Conservation (phyloP, 2,888 invertebrate genomes). For the Apocheima hispidaria region DNA sequence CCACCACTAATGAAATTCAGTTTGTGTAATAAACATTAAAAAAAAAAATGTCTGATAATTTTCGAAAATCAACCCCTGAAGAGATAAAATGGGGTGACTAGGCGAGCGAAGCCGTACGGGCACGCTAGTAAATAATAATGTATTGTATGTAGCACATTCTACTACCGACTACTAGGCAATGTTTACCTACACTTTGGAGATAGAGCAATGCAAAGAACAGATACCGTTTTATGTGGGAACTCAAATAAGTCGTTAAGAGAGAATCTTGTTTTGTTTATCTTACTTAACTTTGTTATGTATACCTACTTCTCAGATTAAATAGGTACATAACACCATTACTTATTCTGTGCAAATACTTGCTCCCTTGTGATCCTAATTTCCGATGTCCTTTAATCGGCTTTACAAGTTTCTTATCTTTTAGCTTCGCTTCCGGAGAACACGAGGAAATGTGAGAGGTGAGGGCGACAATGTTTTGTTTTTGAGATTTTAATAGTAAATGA, state of each 20-base stretch:
- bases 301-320: constrained; percentile 6
- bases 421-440: background rate
- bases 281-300: constrained; percentile 8
- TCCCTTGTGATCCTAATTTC: background rate
- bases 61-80: too few relatives aligned
- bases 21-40: too few relatives aligned
- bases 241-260: constrained; percentile 29
- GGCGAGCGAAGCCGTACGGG: too few relatives aligned
- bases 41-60: too few relatives aligned
- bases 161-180: constrained; percentile 1
- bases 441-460: background rate
- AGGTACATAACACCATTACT: too few relatives aligned
- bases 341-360: background rate
- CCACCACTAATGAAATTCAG: too few relatives aligned
- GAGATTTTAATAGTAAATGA: background rate
- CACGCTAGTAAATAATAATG: too few relatives aligned
- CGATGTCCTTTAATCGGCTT: constrained; percentile 31
- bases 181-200: constrained; percentile 33
- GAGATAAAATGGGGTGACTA: too few relatives aligned
- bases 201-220: constrained; percentile 26
- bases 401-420: constrained; percentile 4
- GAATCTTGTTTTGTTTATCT: constrained; percentile 18
- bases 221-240: constrained; percentile 34
- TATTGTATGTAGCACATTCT: constrained; percentile 1
- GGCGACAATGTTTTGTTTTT: background rate